Evolutionary conservation across 1,140 invertebrate genomes (phyloP).

Genomic region (Triops cancriformis): DNA sequence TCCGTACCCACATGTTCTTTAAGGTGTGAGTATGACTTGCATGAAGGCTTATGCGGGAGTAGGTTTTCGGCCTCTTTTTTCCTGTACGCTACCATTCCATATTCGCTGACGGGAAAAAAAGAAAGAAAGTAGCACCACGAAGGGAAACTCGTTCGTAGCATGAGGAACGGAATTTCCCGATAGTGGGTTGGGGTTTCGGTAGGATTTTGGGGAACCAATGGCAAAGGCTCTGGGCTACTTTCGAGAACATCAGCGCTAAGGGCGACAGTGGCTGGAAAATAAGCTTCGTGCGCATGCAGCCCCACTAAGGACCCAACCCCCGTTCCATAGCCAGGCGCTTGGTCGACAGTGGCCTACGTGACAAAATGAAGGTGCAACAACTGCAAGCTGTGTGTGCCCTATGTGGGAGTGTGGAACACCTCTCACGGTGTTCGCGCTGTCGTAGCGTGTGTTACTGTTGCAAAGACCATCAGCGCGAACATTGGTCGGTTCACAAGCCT

Average conservation of each 20-base stretch:
- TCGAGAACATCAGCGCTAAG: not conserved
- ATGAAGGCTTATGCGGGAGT: not conserved
- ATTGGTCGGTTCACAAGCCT: constrained; percentile 64
- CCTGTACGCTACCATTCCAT: not conserved
- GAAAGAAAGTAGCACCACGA: not conserved
- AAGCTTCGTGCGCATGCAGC: not conserved
- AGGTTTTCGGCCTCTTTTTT: not conserved
- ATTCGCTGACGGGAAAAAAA: not conserved
- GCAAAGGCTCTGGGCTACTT: not conserved
- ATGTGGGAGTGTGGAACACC: constrained; percentile 56
- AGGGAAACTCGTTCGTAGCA: not conserved
- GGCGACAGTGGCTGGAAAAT: not conserved
- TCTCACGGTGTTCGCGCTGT: constrained; percentile 63
- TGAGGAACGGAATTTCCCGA: not conserved
- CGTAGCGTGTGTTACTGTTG: constrained; percentile 63
- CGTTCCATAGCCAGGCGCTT: not conserved
- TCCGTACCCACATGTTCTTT: not conserved
- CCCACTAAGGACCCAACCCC: not conserved
- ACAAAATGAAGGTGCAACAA: constrained; percentile 19
- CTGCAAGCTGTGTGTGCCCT: constrained; percentile 45
- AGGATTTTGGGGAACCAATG: not conserved
- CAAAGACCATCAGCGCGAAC: constrained; percentile 62
- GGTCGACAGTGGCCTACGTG: constrained; percentile 26
- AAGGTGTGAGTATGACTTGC: not conserved
- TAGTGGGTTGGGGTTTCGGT: not conserved